A percentile compares a stretch with the other conserved stretches of the same genome.
These are phyloP conservation scores for Anadara kagoshimensis DNA, from an alignment of 1,140 invertebrate genomes.

Conservation along the genomic window DNA sequence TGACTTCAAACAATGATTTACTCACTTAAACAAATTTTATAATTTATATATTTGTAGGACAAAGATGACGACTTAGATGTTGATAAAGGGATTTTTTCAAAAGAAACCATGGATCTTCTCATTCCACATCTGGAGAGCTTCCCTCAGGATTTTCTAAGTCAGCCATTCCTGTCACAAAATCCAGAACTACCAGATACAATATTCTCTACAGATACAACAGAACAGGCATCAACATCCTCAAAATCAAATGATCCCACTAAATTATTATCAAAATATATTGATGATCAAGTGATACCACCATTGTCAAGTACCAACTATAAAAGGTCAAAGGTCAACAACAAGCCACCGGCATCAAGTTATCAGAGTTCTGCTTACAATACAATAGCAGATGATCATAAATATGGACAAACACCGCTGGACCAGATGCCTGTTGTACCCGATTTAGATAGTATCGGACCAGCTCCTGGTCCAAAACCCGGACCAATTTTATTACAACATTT, in stretches of 20 bases:
- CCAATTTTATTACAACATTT: slow-evolving; percentile 16
- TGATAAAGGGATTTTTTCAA: slow-evolving; percentile 13
- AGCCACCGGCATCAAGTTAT: too few species aligned
- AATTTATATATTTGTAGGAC: slow-evolving; percentile 11
- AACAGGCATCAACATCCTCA: slow-evolving; percentile 5
- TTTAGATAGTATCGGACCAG: not conserved
- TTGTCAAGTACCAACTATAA: not conserved
- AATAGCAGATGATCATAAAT: not conserved
- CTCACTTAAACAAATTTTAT: too few species aligned
- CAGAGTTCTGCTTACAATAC: not conserved
- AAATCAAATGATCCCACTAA: not conserved
- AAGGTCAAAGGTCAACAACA: not conserved
- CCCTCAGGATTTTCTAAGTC: slow-evolving; percentile 6
- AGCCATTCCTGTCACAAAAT: slow-evolving; percentile 17
- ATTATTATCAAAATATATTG: not conserved
- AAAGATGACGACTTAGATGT: slow-evolving; percentile 21
- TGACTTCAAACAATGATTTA: too few species aligned
- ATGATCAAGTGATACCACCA: too few species aligned
- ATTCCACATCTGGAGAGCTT: slow-evolving; percentile 21
- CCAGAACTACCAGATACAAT: slow-evolving; percentile 31
- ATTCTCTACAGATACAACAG: slow-evolving; percentile 22
- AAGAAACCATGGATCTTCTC: slow-evolving; percentile 19
- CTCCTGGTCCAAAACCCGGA: not conserved
- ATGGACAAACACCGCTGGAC: not conserved
- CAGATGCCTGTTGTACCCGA: not conserved